phyloP scores from a whole-genome alignment of 64 coral and sea anemone species.

The Pocillopora damicornis region DNA sequence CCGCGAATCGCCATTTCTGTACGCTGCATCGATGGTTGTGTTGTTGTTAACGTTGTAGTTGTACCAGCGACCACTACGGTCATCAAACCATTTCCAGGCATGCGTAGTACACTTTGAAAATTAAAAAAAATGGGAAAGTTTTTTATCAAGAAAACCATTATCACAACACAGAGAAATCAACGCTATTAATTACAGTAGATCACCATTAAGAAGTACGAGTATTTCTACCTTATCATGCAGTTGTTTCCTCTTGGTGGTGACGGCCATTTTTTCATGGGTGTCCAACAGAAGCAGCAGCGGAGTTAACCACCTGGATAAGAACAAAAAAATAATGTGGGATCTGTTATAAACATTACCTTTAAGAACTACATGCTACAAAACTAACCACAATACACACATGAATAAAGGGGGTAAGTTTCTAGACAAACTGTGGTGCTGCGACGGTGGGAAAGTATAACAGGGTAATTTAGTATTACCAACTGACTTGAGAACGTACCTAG shows the following conservation, averaged over 20 bases:
- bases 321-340: neutral
- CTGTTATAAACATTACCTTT: no score
- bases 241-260: constrained; percentile 71
- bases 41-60: constrained; percentile 91
- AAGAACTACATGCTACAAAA: no score
- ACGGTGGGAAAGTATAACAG: no score
- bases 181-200: no score
- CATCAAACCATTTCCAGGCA: constrained; percentile 99
- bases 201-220: neutral
- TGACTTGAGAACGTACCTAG: no score
- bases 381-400: no score
- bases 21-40: constrained; percentile 79
- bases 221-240: constrained; percentile 84
- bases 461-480: no score
- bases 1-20: constrained; percentile 79
- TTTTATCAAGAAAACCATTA: no score
- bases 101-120: constrained; percentile 62
- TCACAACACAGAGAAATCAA: no score
- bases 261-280: constrained; percentile 80
- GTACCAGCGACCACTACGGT: constrained; percentile 98
- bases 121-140: neutral
- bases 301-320: constrained; percentile 63
- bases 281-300: constrained; percentile 81
- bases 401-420: no score
- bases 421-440: no score